Evolutionary conservation across 1,140 invertebrate species (phyloP), one percentile per base, ranked within the genome.

Genomic region (Drosophila bocqueti): DNA sequence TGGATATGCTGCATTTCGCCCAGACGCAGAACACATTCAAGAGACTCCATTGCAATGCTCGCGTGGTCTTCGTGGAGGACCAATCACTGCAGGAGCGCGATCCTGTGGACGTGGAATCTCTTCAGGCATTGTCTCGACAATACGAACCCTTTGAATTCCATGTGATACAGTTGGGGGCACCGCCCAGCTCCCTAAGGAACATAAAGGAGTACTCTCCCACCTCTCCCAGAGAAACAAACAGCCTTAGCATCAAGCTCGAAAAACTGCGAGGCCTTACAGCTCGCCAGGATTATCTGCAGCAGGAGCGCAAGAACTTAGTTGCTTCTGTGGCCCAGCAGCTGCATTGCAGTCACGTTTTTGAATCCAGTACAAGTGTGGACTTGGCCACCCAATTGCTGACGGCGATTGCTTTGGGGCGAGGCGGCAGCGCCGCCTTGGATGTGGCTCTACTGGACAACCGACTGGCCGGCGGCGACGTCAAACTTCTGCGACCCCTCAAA

Each of bases 361-460:
- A 94, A 4, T 93, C 94, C 13, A 93, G 94, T 68, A 94, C 93
- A 67, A 93, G 93, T 47, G 93, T 93, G 42, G 86, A 93, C 42
- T 83, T 95, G 57, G 94, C 95, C 16, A 89, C 94, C 13, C 83
- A 92, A 40, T 79, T 96, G 9, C 78, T 96, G 8, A 93, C 93
- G 5, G 93, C 94, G 54, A 93, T 96, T 1, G 93, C 94, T 18
- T 84, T 95, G 40, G 95, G 95, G 15, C 93, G 94, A 72, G 95
- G 95, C 6, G 93, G 93, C 29, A 95, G 95, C 81, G 93, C 94
- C 38, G 93, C 94, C 34, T 85, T 93, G 43, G 94, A 95, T 76
- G 93, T 94, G 11, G 93, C 94, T 74, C 94, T 95, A 36, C 83
- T 87, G 59, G 94, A 94, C 75, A 78, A 92, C 64, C 87, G 93